These are phyloP conservation scores for Podarcis muralis DNA, from an alignment of 2,113 vertebrate genomes.

Conservation along the genomic window DNA sequence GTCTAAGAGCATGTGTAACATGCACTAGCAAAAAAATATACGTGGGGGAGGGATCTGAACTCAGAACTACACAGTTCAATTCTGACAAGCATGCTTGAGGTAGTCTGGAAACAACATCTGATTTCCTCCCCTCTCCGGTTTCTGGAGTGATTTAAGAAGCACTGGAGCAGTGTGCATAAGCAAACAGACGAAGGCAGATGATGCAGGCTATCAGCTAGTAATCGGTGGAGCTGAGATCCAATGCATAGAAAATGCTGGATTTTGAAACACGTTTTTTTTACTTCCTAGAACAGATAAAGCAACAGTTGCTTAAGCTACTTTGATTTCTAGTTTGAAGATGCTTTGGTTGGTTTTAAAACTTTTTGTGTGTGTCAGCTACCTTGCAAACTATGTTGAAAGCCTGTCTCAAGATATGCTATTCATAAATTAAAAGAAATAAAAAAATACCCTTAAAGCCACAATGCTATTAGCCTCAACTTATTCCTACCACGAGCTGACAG, in stretches of 20 bases:
- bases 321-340: not conserved
- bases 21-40: not conserved
- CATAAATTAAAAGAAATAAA: not conserved
- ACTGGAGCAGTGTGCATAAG: not conserved
- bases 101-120: not conserved
- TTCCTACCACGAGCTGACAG: not conserved
- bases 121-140: not conserved
- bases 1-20: no score
- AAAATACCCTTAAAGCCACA: not conserved
- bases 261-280: not conserved
- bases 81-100: not conserved
- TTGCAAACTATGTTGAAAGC: not conserved
- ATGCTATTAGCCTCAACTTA: not conserved
- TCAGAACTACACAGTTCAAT: not conserved
- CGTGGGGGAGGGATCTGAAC: no score
- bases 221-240: not conserved
- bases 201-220: not conserved
- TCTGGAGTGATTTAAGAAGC: not conserved
- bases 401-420: not conserved
- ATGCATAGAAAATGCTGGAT: not conserved
- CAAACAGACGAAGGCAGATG: no score
- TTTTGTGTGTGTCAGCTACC: not conserved
- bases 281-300: not conserved
- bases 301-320: not conserved
- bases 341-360: not conserved